A percentile compares a stretch with the other conserved stretches of the same genome.
Conservation (phyloP, 2,888 invertebrate species). For the Polydrusus cervinus region DNA sequence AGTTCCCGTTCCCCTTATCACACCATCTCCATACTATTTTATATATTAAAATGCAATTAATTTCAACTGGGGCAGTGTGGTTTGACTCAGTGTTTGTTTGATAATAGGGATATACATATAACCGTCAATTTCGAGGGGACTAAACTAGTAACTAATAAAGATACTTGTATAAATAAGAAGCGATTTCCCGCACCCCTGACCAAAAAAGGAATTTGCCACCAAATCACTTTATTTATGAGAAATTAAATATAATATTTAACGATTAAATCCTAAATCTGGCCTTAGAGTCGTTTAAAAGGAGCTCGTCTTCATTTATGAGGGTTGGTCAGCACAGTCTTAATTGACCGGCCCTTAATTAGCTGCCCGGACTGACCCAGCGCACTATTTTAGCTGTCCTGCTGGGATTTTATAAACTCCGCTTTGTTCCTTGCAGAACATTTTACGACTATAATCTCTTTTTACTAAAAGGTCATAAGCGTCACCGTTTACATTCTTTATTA, state of each 20-base stretch:
- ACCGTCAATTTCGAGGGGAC: too few species aligned
- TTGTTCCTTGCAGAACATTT: slow-evolving; percentile 34
- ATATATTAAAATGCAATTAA: too few species aligned
- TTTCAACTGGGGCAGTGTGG: too few species aligned
- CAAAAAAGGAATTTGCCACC: background rate
- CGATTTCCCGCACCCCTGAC: too few species aligned
- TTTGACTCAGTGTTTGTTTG: too few species aligned
- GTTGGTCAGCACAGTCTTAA: slow-evolving; percentile 27
- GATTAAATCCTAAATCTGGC: slow-evolving; percentile 22
- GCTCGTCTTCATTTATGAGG: slow-evolving; percentile 26
- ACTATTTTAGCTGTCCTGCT: slow-evolving; percentile 29
- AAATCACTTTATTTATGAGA: background rate
- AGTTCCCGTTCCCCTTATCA: too few species aligned
- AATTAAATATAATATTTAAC: slow-evolving; percentile 5
- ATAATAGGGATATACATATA: too few species aligned
- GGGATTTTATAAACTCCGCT: slow-evolving; percentile 34
- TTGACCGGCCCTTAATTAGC: slow-evolving; percentile 28
- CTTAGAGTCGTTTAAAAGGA: slow-evolving; percentile 16
- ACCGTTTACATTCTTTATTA: background rate
- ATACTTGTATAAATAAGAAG: too few species aligned
- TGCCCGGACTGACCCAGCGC: slow-evolving; percentile 26
- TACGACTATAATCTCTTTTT: slow-evolving; percentile 26
- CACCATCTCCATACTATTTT: too few species aligned
- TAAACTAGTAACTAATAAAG: too few species aligned
- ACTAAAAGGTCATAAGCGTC: slow-evolving; percentile 18